These are phyloP conservation scores for Hydrolagus affinis DNA, from an alignment of 2,113 vertebrate species.

Conservation along the genomic window DNA sequence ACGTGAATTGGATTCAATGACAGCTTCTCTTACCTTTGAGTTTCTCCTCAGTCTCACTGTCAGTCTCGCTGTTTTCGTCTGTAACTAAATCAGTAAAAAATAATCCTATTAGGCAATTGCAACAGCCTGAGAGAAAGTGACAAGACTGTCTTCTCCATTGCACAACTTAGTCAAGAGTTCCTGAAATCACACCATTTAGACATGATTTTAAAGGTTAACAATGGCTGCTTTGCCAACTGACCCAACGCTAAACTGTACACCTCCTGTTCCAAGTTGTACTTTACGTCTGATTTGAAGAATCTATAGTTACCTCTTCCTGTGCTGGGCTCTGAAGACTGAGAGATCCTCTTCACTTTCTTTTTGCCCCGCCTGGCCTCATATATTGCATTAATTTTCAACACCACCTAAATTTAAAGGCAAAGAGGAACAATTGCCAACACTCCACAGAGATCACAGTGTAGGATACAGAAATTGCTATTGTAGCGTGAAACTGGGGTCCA, in stretches of 20 bases:
- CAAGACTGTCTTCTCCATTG: background rate
- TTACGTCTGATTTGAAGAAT: background rate
- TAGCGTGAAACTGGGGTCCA: too few species aligned
- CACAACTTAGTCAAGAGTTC: background rate
- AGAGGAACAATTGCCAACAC: background rate
- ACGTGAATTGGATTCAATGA: too few species aligned
- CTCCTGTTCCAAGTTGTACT: too few species aligned
- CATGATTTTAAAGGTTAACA: too few species aligned
- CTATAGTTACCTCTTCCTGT: constrained; percentile 76
- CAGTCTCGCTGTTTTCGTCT: constrained; percentile 92
- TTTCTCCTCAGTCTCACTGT: constrained; percentile 92
- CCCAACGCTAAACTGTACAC: too few species aligned
- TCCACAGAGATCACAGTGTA: too few species aligned
- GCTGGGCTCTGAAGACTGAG: constrained; percentile 78
- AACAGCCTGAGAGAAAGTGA: constrained; percentile 34
- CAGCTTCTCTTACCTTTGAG: constrained; percentile 68
- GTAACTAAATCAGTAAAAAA: constrained; percentile 58
- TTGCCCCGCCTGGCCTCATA: constrained; percentile 88
- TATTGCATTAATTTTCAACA: constrained; percentile 85
- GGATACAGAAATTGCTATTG: too few species aligned
- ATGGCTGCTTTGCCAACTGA: too few species aligned
- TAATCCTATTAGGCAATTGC: background rate
- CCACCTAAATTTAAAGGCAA: constrained; percentile 64
- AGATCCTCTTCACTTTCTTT: constrained; percentile 85
- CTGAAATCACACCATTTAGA: too few species aligned